Conservation (phyloP, 2,888 invertebrate species). For the Allacma fusca region DNA sequence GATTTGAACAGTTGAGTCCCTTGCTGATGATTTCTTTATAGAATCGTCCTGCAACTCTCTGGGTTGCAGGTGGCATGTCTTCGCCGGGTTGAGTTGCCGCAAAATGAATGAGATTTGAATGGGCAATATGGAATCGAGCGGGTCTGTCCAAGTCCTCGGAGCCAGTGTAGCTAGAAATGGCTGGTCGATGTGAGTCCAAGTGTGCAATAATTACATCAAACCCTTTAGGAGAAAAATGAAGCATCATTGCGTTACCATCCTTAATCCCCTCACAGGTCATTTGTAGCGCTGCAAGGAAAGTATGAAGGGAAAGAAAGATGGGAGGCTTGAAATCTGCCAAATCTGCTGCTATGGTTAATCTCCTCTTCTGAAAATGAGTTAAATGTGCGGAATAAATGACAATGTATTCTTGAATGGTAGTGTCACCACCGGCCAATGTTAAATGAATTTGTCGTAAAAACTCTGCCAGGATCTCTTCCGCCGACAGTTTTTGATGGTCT, state of each 20-base stretch:
- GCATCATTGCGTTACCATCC: background rate
- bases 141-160: background rate
- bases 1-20: background rate
- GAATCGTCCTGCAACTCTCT: background rate
- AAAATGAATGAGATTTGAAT: background rate
- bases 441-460: slow-evolving; percentile 7
- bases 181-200: background rate
- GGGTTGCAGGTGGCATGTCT: background rate
- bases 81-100: background rate
- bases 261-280: background rate
- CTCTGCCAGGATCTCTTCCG: slow-evolving; percentile 10
- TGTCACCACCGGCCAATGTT: background rate
- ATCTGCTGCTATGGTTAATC: background rate
- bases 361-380: slow-evolving; percentile 8
- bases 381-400: background rate
- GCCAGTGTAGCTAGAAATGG: background rate
- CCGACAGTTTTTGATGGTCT: background rate
- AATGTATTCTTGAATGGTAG: background rate
- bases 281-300: slow-evolving; percentile 7
- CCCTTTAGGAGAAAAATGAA: background rate
- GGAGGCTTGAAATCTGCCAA: background rate
- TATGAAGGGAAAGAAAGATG: background rate
- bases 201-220: background rate
- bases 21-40: background rate
- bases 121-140: background rate